Percentiles rank a stretch among this genome's conserved stretches.
These are phyloP conservation scores for Poecilia latipinna DNA, from an alignment of 2,113 vertebrate genomes.

Conservation along the genomic window DNA sequence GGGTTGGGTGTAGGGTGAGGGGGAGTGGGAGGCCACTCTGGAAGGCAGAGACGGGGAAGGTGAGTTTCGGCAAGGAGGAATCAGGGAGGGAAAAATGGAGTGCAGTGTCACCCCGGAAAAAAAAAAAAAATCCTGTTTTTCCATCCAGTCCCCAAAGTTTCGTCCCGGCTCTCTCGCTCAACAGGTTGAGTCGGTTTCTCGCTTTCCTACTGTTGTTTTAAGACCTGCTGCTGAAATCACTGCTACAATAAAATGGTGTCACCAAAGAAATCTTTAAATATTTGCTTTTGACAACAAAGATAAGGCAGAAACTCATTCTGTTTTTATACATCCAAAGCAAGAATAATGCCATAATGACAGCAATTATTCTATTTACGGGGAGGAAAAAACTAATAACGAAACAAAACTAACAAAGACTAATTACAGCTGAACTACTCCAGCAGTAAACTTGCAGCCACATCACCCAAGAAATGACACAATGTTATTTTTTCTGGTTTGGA, in stretches of 20 bases:
- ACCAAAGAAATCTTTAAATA: conserved; percentile 15
- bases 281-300: conserved; percentile 40
- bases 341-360: conserved; percentile 4
- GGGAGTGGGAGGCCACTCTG: not conserved
- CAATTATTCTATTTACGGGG: conserved; percentile 16
- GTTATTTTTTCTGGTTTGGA: conserved; percentile 2
- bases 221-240: conserved; percentile 29
- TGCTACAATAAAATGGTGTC: conserved; percentile 24
- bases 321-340: not conserved
- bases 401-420: conserved; percentile 17
- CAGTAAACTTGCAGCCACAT: conserved; percentile 18
- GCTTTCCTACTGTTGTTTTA: conserved; percentile 30
- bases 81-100: conserved; percentile 30
- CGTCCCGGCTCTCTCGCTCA: conserved; percentile 53
- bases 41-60: conserved; percentile 50
- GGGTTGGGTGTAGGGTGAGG: not conserved
- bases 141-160: conserved; percentile 22
- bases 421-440: conserved; percentile 9
- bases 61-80: conserved; percentile 38
- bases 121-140: conserved; percentile 36
- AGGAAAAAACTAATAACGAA: conserved; percentile 33
- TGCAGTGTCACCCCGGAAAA: too few species aligned
- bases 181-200: conserved; percentile 68
- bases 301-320: conserved; percentile 21
- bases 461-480: conserved; percentile 4